Evolutionary conservation across 2,113 vertebrate genomes (phyloP).

Genomic region (Mustelus asterias): DNA sequence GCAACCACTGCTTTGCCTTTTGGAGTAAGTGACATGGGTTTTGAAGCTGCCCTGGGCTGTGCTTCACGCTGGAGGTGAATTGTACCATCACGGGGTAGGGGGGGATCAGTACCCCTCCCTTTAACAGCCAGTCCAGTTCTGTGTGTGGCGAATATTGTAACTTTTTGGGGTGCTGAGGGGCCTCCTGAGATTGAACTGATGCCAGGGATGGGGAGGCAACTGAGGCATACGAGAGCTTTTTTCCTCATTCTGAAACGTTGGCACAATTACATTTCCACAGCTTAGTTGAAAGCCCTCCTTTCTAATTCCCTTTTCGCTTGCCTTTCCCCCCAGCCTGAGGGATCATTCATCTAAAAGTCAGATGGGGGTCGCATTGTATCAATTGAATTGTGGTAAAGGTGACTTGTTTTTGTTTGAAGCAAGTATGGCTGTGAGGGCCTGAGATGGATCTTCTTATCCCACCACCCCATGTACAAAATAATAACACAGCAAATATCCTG

Average conservation of each 20-base stretch:
- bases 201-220: not conserved
- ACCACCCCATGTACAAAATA: not conserved
- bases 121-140: not conserved
- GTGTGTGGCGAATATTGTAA: not conserved
- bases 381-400: not conserved
- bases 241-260: not conserved
- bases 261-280: not conserved
- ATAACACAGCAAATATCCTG: not conserved
- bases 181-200: not conserved
- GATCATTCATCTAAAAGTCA: not conserved
- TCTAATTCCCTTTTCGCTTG: not conserved
- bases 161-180: not conserved
- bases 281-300: not conserved
- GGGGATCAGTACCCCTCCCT: not conserved
- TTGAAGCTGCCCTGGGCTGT: not conserved
- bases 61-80: not conserved
- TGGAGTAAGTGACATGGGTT: not conserved
- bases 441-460: not conserved
- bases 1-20: not conserved
- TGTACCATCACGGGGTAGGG: too few relatives aligned
- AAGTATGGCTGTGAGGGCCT: not conserved
- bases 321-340: not conserved
- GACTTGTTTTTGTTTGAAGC: not conserved
- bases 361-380: not conserved
- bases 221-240: not conserved